Base-by-base conservation (phyloP, 2,113 vertebrate genomes). In the Hippocampus mohnikei region DNA sequence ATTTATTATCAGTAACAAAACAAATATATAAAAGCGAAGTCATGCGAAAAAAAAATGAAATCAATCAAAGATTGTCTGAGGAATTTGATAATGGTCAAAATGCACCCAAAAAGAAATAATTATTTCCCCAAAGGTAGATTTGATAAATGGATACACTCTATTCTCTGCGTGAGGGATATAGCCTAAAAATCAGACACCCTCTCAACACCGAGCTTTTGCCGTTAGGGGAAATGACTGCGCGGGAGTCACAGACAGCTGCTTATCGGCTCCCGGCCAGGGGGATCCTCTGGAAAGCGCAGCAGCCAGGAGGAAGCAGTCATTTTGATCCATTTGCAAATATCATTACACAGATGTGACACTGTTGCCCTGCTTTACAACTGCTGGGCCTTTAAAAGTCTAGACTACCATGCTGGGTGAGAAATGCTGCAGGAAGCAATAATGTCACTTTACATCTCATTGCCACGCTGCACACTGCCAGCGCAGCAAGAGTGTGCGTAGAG, bases 401-500 rank as follows among this genome's bases (percentile, higher is more conserved):
- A 70, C 46, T 74, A 64, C 46, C 74, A 68, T 73, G 71, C 73
- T 62, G 60, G 6, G 52, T 69, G 75, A 82, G 82, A 88, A 75
- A 78, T 84, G 85, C 84, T 83, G 83, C 83, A 67, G 40, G 71
- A 82, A 82, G 87, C 84, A 84, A 61, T 84, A 82, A 87, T 85
- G 86, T 87, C 88, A 84, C 80, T 81, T 78, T 83, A 69, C 73
- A 85, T 88, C 72, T 87, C 75, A 73, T 76, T 85, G 77, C 78
- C 79, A 74, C 9, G 1, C 67, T 81, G 78, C 79, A 84, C 78
- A 71, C 70, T 61, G 80, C 75, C 53, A 79, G 78, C 75, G 62
- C 74, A 82, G 78, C 80, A 84, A 81, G 79, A 79, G 78, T 44
- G 79, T 74, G 76, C 48, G 80, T n/a, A 25, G 12, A 70, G 59